Base-by-base conservation (phyloP, 2,113 vertebrate genomes). In the Lontra canadensis region DNA sequence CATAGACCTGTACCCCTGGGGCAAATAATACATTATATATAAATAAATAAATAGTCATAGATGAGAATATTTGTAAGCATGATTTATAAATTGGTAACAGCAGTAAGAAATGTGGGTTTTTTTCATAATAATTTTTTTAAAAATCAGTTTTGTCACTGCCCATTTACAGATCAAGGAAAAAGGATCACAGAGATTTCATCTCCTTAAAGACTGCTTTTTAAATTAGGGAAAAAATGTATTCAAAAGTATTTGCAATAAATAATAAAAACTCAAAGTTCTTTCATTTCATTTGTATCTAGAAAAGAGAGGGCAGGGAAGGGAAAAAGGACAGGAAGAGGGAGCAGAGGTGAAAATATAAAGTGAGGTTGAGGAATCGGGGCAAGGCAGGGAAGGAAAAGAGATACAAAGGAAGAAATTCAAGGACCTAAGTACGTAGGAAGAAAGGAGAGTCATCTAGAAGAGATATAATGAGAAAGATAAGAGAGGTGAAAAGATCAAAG, bases 261-360 rank as follows among this genome's bases (percentile, higher is more conserved):
- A 67, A 78, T 65, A 89, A 88, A 91, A 87, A 90, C 81, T 69
- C 55, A 61, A 42, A 87, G 61, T 74, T 55, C 47, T 74, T 94
- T 96, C 63, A 73, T 82, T 65, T 34, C 61, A 39, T 83, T 36
- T 86, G 2, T 90, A 90, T 26, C 61, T 26, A 92, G 71, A 91
- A 36, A 81, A 74, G 44, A 82, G 11, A 94, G 6, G 76, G 47
- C 29, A 10, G 9, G 11, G 39, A 31, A 44, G 39, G 8, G 12
- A 26, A 7, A 71, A 88, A 31, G n/a, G 18, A 81, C 2, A 90
- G 5, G 13, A 73, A 80, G 34, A 86, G 20, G 15, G 1, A 88
- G 14, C 1, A 44, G 44, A 80, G 14, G 4, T 13, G 11, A 23
- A 81, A 88, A 65, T 25, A 59, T n/a, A 49, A 83, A 39, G 4